phyloP scores from a whole-genome alignment of 2,888 invertebrate species.

The Mythimna ferrago region DNA sequence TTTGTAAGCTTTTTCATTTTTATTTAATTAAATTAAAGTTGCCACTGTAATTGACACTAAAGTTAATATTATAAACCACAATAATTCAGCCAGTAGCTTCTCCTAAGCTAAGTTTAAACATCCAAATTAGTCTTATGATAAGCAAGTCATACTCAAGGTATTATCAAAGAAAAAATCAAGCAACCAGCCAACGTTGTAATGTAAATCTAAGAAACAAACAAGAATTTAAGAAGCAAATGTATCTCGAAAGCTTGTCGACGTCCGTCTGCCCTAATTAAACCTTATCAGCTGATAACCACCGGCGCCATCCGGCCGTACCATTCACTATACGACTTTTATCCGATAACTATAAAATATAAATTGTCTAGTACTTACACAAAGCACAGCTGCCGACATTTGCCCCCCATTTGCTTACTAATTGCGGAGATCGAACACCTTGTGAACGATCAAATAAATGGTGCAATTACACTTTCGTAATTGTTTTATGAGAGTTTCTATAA shows the following conservation, averaged over 20 bases:
- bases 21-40: not conserved
- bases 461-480: constrained; percentile 26
- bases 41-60: not conserved
- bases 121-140: constrained; percentile 13
- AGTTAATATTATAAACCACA: not conserved
- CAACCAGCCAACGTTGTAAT: constrained; percentile 2
- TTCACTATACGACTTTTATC: constrained; percentile 54
- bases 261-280: constrained; percentile 70
- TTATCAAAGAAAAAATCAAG: constrained; percentile 12
- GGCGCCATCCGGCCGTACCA: constrained; percentile 68
- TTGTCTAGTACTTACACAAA: constrained; percentile 23
- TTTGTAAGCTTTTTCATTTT: not conserved
- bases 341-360: constrained; percentile 35
- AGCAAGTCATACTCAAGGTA: not conserved
- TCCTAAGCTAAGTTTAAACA: not conserved
- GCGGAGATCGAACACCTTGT: constrained; percentile 43
- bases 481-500: constrained; percentile 2
- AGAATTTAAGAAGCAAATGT: constrained; percentile 49
- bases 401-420: constrained; percentile 44
- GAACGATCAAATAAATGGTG: constrained; percentile 7
- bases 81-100: not conserved
- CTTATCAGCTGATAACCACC: constrained; percentile 78
- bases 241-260: constrained; percentile 50
- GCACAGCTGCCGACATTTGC: constrained; percentile 38
- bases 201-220: constrained; percentile 25